These are phyloP conservation scores for Ranitomeya variabilis DNA, from an alignment of 2,113 vertebrate genomes.

Conservation along the genomic window DNA sequence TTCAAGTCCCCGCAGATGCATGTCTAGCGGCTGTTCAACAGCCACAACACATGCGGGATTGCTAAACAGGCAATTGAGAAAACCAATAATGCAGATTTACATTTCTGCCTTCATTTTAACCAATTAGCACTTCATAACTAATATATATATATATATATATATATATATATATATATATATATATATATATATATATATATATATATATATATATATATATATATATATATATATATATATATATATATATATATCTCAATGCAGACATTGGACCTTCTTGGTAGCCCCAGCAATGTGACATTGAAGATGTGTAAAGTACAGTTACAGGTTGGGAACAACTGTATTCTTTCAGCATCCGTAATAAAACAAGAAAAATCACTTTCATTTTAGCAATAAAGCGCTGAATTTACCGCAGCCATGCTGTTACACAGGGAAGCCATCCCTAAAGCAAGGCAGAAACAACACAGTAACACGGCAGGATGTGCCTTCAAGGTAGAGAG, in stretches of 20 bases:
- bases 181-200: too few species aligned
- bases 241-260: too few species aligned
- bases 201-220: too few species aligned
- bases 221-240: too few species aligned
- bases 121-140: too few species aligned
- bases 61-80: not conserved
- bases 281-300: not conserved
- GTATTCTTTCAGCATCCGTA: not conserved
- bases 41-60: too few species aligned
- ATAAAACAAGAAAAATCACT: not conserved
- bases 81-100: not conserved
- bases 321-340: not conserved
- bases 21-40: too few species aligned
- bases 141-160: too few species aligned
- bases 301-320: not conserved
- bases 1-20: too few species aligned
- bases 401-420: conserved; percentile 5
- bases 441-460: not conserved
- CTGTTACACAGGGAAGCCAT: not conserved
- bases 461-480: conserved; percentile 14
- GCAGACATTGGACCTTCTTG: not conserved
- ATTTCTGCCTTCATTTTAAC: not conserved
- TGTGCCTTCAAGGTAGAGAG: conserved; percentile 23
- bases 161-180: too few species aligned
- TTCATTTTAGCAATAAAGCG: not conserved